Percentiles rank a stretch among this genome's conserved stretches.
Conservation (phyloP, 2,888 invertebrate genomes). For the Ametastegia equiseti region DNA sequence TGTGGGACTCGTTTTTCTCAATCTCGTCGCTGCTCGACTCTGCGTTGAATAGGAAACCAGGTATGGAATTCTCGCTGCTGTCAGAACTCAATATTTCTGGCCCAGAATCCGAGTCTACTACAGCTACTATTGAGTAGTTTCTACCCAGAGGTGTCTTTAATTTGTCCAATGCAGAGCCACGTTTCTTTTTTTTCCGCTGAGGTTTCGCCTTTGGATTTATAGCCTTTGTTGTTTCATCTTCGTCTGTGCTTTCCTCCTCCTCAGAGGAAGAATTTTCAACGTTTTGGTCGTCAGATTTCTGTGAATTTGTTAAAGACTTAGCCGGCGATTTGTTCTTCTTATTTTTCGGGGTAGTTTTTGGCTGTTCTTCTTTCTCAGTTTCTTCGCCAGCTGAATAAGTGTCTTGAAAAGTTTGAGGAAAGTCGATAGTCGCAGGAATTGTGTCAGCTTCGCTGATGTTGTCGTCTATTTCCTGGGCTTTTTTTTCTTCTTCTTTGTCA, state of each 20-base stretch:
- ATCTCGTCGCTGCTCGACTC: conserved; percentile 37
- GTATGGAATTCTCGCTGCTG: conserved; percentile 22
- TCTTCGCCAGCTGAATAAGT: background rate
- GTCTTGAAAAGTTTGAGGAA: background rate
- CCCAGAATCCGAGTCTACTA: conserved; percentile 53
- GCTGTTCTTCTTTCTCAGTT: background rate
- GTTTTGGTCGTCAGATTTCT: background rate
- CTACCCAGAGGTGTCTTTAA: background rate
- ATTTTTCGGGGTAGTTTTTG: background rate
- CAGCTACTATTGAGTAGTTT: conserved; percentile 53
- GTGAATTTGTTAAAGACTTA: background rate
- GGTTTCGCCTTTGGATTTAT: background rate
- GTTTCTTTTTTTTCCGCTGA: background rate
- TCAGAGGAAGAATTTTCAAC: background rate
- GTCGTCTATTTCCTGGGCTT: conserved; percentile 16
- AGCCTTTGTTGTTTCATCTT: background rate
- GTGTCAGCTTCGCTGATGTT: conserved; percentile 20
- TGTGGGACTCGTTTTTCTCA: conserved; percentile 40
- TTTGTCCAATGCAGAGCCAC: background rate
- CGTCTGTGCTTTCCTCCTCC: background rate
- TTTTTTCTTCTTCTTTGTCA: background rate
- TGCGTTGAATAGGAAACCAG: conserved; percentile 52
- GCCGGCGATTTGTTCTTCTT: background rate
- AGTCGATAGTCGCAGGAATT: background rate
- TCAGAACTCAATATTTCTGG: conserved; percentile 32